Evolutionary conservation across 2,888 invertebrate species (phyloP).

Genomic region (Malthinus seriepunctatus): DNA sequence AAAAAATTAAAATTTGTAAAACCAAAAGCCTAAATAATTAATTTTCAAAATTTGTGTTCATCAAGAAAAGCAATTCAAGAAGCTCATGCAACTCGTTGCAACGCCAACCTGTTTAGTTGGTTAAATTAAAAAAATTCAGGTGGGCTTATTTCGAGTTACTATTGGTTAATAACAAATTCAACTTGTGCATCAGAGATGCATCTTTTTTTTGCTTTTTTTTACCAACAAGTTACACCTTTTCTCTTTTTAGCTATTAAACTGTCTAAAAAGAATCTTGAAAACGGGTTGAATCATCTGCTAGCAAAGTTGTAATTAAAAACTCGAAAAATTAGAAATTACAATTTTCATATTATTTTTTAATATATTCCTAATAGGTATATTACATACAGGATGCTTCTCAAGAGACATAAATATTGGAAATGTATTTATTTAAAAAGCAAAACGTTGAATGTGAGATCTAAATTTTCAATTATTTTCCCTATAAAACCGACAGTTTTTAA

Average conservation of each 20-base stretch:
- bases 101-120: conserved; percentile 27
- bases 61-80: no score
- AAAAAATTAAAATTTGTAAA: no score
- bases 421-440: no score
- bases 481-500: no score
- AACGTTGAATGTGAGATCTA: no score
- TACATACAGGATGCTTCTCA: no score
- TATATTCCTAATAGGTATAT: no score
- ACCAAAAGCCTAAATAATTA: no score
- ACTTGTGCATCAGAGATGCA: conserved; percentile 5
- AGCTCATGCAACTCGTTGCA: conserved; percentile 8
- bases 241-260: conserved; percentile 4
- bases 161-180: conserved; percentile 24
- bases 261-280: background rate
- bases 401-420: no score
- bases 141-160: conserved; percentile 21
- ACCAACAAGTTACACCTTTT: conserved; percentile 14
- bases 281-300: conserved; percentile 7
- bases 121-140: conserved; percentile 28
- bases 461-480: no score
- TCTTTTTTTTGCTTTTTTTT: conserved; percentile 22
- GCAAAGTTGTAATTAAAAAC: background rate
- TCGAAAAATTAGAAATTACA: no score
- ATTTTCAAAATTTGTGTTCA: background rate
- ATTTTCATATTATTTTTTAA: no score